These are phyloP conservation scores for Spilosoma lubricipeda DNA, from an alignment of 2,888 invertebrate genomes.

Conservation along the genomic window DNA sequence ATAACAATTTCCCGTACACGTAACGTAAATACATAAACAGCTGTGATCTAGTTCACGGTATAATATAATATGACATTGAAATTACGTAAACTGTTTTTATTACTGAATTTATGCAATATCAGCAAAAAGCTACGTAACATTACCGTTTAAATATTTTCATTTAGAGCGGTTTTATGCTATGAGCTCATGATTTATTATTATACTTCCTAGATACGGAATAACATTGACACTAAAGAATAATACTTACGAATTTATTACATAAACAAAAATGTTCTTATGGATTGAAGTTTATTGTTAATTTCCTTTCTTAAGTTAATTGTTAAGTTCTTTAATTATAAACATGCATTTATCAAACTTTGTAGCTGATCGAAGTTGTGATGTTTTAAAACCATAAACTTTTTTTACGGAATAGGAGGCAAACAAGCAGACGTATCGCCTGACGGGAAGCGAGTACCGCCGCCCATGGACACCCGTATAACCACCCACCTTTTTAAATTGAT, in stretches of 20 bases:
- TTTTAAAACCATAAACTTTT: no score
- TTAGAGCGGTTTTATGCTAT: neutral
- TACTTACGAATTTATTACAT: neutral
- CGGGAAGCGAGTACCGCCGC: no score
- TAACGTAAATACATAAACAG: neutral
- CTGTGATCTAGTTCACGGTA: neutral
- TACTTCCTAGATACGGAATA: neutral
- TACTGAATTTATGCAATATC: neutral
- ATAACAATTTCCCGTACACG: neutral
- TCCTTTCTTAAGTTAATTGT: no score
- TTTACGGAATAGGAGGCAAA: no score
- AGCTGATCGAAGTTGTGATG: no score
- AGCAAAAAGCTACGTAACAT: neutral
- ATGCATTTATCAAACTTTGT: no score
- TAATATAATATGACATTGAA: conserved; percentile 1
- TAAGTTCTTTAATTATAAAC: no score
- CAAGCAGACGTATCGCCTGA: no score
- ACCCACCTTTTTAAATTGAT: no score
- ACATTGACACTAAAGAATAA: neutral
- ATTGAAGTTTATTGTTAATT: no score
- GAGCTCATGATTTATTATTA: neutral
- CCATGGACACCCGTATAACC: no score
- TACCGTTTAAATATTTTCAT: neutral
- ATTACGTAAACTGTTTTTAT: neutral
- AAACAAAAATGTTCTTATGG: no score